Conservation (phyloP, 1,140 invertebrate genomes). For the Pseudomyrmex concolor region DNA sequence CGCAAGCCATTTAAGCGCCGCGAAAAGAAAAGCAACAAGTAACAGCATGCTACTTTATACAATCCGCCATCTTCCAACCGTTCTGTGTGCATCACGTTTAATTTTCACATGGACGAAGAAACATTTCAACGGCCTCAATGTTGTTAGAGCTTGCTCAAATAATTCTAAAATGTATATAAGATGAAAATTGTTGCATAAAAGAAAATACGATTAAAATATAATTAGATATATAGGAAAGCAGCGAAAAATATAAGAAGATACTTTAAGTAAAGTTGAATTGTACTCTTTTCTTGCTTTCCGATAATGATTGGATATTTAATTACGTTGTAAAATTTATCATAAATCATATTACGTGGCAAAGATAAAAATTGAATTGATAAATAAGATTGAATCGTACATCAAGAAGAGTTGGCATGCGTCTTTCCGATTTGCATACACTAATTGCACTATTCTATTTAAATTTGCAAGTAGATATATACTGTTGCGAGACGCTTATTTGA, state of each 20-base stretch:
- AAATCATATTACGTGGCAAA: not conserved
- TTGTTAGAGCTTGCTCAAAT: not conserved
- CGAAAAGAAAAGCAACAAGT: slow-evolving; percentile 63
- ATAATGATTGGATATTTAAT: not conserved
- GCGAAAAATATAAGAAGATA: not conserved
- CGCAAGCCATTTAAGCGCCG: slow-evolving; percentile 27
- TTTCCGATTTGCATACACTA: not conserved
- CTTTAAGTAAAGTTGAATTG: not conserved
- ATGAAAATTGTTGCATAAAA: slow-evolving; percentile 10
- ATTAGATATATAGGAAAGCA: not conserved
- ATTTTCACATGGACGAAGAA: slow-evolving; percentile 14
- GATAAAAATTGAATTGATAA: not conserved
- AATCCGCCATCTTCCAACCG: not conserved
- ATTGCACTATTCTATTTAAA: not conserved
- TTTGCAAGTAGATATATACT: not conserved
- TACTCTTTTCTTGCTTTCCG: not conserved
- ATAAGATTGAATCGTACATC: slow-evolving; percentile 24
- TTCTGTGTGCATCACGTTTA: slow-evolving; percentile 11
- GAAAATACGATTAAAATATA: not conserved
- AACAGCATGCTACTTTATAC: not conserved
- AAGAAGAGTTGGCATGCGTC: not conserved
- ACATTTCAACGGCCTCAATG: not conserved
- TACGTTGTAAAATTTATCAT: not conserved
- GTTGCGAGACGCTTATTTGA: not conserved
- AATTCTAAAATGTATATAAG: not conserved